Percentiles rank a stretch among this genome's conserved stretches.
These are phyloP conservation scores for Campylorhamphus procurvoides DNA, from an alignment of 2,113 vertebrate genomes.

Conservation along the genomic window DNA sequence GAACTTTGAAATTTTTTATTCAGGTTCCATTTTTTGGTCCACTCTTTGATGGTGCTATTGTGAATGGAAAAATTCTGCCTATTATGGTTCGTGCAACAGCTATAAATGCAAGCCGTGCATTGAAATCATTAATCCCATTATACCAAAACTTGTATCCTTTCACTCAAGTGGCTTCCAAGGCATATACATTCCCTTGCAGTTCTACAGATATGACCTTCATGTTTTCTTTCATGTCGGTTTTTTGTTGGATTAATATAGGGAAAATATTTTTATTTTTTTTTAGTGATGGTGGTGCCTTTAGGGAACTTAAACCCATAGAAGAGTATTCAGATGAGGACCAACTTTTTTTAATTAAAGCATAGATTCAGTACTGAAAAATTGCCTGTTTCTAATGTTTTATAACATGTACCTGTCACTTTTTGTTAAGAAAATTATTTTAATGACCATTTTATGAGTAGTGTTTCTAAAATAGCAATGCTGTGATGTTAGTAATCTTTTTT, in stretches of 20 bases:
- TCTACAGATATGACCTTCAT: not conserved
- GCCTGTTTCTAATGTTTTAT: not conserved
- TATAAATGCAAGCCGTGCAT: slow-evolving; percentile 95
- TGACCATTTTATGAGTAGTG: not conserved
- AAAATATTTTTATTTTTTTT: not conserved
- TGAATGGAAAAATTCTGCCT: slow-evolving; percentile 95
- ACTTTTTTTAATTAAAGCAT: not conserved
- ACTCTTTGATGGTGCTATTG: slow-evolving; percentile 96
- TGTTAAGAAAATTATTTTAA: slow-evolving; percentile 1
- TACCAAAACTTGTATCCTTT: slow-evolving; percentile 99
- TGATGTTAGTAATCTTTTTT: not conserved
- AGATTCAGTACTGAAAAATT: not conserved
- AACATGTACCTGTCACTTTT: not conserved
- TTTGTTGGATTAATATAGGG: not conserved
- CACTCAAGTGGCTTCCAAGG: not conserved
- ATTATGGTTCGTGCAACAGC: slow-evolving; percentile 97
- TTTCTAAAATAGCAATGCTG: not conserved
- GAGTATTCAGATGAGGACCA: not conserved
- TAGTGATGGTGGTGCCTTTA: not conserved
- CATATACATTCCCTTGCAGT: slow-evolving; percentile 8
- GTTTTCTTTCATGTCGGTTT: not conserved
- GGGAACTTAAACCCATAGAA: not conserved
- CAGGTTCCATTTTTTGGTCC: slow-evolving; percentile 98
- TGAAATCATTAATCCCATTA: slow-evolving; percentile 95
- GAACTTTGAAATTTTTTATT: slow-evolving; percentile 71